These are phyloP conservation scores for Rhodophaea formosa DNA, from an alignment of 2,888 invertebrate genomes.

Conservation along the genomic window DNA sequence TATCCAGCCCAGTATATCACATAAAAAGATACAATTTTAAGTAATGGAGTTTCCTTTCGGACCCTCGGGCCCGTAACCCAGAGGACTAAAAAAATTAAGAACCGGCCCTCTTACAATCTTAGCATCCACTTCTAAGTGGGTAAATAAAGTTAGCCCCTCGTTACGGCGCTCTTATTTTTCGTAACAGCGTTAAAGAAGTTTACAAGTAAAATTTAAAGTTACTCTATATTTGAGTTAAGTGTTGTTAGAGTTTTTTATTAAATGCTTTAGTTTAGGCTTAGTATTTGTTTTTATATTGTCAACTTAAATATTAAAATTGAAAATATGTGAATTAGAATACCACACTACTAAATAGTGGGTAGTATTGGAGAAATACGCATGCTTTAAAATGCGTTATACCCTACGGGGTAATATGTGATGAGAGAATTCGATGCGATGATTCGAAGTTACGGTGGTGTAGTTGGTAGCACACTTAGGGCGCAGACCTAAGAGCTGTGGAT, in stretches of 20 bases:
- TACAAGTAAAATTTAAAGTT: background rate
- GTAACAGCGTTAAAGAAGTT: conserved; percentile 5
- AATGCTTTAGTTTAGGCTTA: no score
- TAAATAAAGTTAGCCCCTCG: conserved; percentile 9
- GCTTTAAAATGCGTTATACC: no score
- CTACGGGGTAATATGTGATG: no score
- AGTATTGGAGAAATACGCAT: no score
- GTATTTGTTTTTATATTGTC: no score
- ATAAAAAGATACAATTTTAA: background rate
- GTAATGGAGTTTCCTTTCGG: background rate
- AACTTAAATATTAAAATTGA: no score
- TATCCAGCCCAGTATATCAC: background rate
- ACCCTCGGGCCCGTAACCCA: background rate
- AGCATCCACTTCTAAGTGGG: conserved; percentile 1
- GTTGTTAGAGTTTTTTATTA: background rate
- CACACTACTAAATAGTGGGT: no score
- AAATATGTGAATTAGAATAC: no score
- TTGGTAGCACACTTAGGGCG: no score
- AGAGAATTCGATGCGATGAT: no score
- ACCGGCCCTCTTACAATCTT: conserved; percentile 1
- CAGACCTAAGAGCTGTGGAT: no score
- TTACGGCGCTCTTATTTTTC: conserved; percentile 2
- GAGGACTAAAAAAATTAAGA: background rate
- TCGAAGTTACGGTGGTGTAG: no score
- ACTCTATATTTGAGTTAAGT: background rate